Base-by-base conservation (phyloP, 2,113 vertebrate species). In the Gymnobelideus leadbeateri region DNA sequence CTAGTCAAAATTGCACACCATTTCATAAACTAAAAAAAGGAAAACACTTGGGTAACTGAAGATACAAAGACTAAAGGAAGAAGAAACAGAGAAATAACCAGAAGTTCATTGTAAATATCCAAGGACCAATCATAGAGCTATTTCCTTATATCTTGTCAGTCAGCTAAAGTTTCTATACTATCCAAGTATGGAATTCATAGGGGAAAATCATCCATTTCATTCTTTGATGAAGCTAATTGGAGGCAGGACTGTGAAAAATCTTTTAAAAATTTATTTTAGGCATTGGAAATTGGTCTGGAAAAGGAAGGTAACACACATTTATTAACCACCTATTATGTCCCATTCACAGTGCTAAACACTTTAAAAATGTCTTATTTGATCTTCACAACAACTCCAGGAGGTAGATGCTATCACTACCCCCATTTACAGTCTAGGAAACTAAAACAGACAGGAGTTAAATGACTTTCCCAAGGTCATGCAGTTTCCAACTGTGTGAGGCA, bases 21-120 rank as follows among this genome's bases (percentile, higher is more conserved):
- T 25, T 97, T 96, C 10, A 51, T 14, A 95, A 94, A 53, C n/a
- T 49, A 91, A 96, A 95, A n/a, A 28, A 77, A 8, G 68, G 84
- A 31, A 31, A 50, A 12, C 9, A 61, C 23, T 46, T 91, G 92
- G n/a, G 89, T 89, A 95, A n/a, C 43, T 37, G 28, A 25, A 47
- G 6, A 51, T 25, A n/a, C 53, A 94, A 68, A 77, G 21, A 55
- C 3, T 68, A 50, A 9, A 23, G 51, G 43, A 95, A 96, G 96
- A 61, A 61, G 54, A 55, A 25, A 55, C 54, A 61, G 28, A 57
- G 55, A 61, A 61, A 61, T 61, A 31, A 61, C 57, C 14, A 61
- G 10, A 31, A 31, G 57, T 61, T 61, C 2, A 2, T 31, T 61
- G 10, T 61, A 61, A 61, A 24, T 25, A 55, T 8, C 53, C n/a